These are phyloP conservation scores for Lophotis ruficrista DNA, from an alignment of 2,113 vertebrate species.

Conservation along the genomic window DNA sequence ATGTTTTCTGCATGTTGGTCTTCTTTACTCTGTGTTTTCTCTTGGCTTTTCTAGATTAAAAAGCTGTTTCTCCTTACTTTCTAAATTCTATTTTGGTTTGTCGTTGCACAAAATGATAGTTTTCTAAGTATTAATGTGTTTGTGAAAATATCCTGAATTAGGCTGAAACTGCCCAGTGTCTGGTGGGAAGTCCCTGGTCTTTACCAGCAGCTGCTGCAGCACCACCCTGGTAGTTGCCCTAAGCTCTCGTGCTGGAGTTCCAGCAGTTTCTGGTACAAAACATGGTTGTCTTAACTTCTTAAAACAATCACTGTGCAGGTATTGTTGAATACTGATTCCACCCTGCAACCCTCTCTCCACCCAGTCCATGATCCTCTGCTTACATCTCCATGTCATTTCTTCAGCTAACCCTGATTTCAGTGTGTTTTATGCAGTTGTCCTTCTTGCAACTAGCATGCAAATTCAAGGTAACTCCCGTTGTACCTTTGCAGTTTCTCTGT, in stretches of 20 bases:
- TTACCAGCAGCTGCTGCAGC: neutral
- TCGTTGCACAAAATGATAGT: neutral
- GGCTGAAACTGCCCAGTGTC: neutral
- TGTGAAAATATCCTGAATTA: neutral
- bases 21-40: neutral
- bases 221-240: neutral
- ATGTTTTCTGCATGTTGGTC: neutral
- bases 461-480: neutral
- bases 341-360: accelerated
- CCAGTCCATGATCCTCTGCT: neutral
- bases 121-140: neutral
- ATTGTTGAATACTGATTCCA: neutral
- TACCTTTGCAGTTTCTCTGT: neutral
- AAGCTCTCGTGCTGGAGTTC: neutral
- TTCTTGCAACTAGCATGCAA: neutral
- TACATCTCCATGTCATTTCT: neutral
- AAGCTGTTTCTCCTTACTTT: neutral
- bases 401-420: neutral
- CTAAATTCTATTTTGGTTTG: neutral
- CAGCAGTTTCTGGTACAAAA: neutral
- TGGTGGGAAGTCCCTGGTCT: neutral
- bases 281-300: neutral
- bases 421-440: neutral
- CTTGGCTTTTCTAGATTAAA: neutral
- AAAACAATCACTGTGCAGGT: neutral